These are phyloP conservation scores for Cottus gobio DNA, from an alignment of 2,113 vertebrate species.

Conservation along the genomic window DNA sequence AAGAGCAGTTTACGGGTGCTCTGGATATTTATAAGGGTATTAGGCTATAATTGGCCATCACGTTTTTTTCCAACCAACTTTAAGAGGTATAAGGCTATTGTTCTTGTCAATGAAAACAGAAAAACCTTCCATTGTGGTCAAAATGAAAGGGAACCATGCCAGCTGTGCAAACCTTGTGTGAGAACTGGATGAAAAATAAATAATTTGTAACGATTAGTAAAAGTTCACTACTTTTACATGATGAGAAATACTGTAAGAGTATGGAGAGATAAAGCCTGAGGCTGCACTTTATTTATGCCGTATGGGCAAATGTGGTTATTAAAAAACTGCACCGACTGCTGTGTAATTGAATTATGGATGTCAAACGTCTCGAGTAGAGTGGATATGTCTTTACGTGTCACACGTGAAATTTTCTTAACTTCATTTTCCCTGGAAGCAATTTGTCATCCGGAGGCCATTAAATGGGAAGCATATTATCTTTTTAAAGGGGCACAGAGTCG, in stretches of 20 bases:
- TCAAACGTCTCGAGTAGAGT: constrained; percentile 66
- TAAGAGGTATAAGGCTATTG: constrained; percentile 28
- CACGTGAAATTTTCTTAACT: constrained; percentile 78
- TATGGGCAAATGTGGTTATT: constrained; percentile 8
- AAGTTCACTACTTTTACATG: neutral
- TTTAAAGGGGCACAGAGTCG: constrained; percentile 83
- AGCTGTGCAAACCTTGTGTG: neutral
- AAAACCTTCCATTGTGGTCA: constrained; percentile 42
- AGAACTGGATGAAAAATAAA: neutral
- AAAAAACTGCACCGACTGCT: constrained; percentile 39
- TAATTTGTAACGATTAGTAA: neutral
- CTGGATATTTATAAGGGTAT: constrained; percentile 59
- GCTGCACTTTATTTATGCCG: constrained; percentile 6
- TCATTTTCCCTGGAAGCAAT: constrained; percentile 82
- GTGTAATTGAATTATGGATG: constrained; percentile 72
- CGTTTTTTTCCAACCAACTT: constrained; percentile 59
- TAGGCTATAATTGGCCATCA: constrained; percentile 55
- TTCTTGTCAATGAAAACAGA: constrained; percentile 26
- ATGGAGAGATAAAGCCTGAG: neutral
- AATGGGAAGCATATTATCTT: constrained; percentile 85
- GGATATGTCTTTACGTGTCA: constrained; percentile 77
- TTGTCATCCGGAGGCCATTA: constrained; percentile 86
- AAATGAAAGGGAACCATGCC: constrained; percentile 11
- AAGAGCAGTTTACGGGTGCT: constrained; percentile 67
- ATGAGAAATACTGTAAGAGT: neutral